phyloP scores from a whole-genome alignment of 2,113 vertebrate species.

The Nibea albiflora region DNA sequence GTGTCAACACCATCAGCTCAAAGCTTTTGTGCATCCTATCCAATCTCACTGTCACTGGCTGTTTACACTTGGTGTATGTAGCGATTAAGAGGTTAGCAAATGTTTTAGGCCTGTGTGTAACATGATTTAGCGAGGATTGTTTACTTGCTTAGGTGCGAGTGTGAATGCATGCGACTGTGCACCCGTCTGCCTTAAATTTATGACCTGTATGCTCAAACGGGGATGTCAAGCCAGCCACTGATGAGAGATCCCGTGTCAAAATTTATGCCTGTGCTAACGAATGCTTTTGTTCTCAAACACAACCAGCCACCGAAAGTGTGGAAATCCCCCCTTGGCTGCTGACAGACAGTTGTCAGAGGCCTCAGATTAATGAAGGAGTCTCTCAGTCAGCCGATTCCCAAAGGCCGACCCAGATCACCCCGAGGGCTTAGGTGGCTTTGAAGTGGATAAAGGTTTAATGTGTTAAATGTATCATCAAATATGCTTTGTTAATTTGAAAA shows the following conservation, averaged over 20 bases:
- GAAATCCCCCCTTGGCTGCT: constrained; percentile 66
- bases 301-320: constrained; percentile 54
- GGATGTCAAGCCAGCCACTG: constrained; percentile 27
- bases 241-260: constrained; percentile 63
- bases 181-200: constrained; percentile 26
- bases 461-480: constrained; percentile 3
- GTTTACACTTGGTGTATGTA: constrained; percentile 19
- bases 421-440: constrained; percentile 24
- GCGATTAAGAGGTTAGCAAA: constrained; percentile 14
- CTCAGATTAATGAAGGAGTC: constrained; percentile 72
- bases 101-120: constrained; percentile 12
- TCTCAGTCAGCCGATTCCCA: constrained; percentile 53
- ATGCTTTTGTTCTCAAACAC: constrained; percentile 55
- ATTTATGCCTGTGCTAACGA: constrained; percentile 65
- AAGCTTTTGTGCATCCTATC: constrained; percentile 33
- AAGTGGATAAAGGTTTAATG: constrained; percentile 12
- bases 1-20: constrained; percentile 49
- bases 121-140: constrained; percentile 25
- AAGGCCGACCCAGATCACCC: constrained; percentile 28
- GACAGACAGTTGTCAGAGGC: constrained; percentile 74
- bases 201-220: constrained; percentile 4
- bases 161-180: constrained; percentile 18
- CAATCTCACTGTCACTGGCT: constrained; percentile 16
- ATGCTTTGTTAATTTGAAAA: not conserved
- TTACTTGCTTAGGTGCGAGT: not conserved